Percentiles rank a stretch among this genome's conserved stretches.
Conservation (phyloP, 1,140 invertebrate species). For the Lasaia peninsularis region DNA sequence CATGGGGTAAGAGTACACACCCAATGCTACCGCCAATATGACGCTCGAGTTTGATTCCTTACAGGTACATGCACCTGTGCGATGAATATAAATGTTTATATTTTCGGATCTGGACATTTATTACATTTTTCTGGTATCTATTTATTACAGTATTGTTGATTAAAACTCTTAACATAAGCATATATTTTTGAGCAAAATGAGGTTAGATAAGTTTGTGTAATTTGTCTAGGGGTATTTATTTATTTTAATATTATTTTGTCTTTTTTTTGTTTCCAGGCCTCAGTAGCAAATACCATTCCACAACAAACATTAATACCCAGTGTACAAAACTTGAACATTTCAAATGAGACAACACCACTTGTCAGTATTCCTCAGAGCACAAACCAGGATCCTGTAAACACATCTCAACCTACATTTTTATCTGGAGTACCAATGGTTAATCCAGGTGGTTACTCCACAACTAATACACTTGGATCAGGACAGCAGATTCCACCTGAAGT, state of each 20-base stretch:
- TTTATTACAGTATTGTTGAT: no score
- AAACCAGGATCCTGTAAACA: slow-evolving; percentile 31
- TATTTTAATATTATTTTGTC: slow-evolving; percentile 6
- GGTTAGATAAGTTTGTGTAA: no score
- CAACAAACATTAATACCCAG: slow-evolving; percentile 36
- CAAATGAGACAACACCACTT: slow-evolving; percentile 44
- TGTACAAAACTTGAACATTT: slow-evolving; percentile 47
- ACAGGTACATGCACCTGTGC: no score
- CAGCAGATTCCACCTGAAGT: slow-evolving; percentile 32
- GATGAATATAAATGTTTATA: no score
- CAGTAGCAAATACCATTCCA: slow-evolving; percentile 32
- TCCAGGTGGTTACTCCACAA: slow-evolving; percentile 39
- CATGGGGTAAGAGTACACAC: no score
- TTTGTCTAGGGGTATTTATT: neutral
- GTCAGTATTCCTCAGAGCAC: slow-evolving; percentile 31
- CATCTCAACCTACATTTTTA: slow-evolving; percentile 63
- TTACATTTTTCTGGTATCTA: no score
- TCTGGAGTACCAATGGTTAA: slow-evolving; percentile 74
- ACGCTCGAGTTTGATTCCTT: no score
- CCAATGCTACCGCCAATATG: no score
- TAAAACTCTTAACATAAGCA: no score
- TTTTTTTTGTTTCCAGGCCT: slow-evolving; percentile 33
- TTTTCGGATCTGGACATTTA: no score
- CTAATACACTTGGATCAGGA: slow-evolving; percentile 2
- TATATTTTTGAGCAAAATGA: no score